These are phyloP conservation scores for Notothenia rossii DNA, from an alignment of 2,113 vertebrate species.

Conservation along the genomic window DNA sequence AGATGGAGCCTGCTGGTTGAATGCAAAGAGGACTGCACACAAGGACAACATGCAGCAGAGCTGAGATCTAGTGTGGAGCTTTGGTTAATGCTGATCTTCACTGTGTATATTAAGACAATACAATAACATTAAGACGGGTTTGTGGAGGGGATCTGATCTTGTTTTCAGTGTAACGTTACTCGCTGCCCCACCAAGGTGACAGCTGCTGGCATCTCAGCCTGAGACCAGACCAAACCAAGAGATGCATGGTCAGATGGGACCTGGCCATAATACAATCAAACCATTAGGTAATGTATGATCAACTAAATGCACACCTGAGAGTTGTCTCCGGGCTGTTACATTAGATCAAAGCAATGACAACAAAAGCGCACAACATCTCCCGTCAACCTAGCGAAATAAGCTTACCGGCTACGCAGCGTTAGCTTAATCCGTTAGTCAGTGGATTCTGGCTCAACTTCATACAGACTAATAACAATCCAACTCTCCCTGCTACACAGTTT, in stretches of 20 bases:
- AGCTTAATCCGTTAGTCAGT: background rate
- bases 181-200: constrained; percentile 62
- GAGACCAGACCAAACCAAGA: background rate
- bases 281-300: background rate
- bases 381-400: constrained; percentile 33
- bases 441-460: background rate
- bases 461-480: background rate
- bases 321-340: background rate
- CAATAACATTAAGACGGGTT: background rate
- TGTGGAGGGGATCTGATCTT: background rate
- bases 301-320: background rate
- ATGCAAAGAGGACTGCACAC: background rate
- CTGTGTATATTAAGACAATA: background rate
- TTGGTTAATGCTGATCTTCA: background rate
- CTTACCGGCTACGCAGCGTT: constrained; percentile 2
- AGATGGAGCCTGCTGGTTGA: constrained; percentile 9
- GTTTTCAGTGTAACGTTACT: background rate
- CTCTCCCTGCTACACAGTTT: background rate
- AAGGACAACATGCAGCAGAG: background rate
- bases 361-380: constrained; percentile 41
- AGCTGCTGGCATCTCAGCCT: constrained; percentile 14
- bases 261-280: background rate
- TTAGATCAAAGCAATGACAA: constrained; percentile 20
- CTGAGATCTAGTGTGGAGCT: background rate
- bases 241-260: background rate